phyloP scores from a whole-genome alignment of 1,140 invertebrate genomes.

The Thalassaphorura encarpata region DNA sequence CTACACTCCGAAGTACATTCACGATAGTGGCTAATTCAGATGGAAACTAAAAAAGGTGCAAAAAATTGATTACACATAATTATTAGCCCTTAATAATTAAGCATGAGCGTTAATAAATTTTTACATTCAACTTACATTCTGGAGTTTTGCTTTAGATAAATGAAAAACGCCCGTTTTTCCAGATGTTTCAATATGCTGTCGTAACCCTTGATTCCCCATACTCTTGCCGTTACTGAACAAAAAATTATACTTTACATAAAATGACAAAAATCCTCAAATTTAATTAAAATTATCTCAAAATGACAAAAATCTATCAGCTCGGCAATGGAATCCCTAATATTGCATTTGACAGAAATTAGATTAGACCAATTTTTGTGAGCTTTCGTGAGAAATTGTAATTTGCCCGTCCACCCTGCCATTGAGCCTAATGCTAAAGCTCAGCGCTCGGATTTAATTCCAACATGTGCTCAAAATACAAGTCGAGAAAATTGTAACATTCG shows the following conservation, averaged over 20 bases:
- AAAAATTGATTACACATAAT: not conserved
- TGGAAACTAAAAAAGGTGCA: slow-evolving; percentile 38
- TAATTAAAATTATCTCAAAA: no score
- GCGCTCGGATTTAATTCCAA: no score
- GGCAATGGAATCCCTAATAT: no score
- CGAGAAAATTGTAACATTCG: no score
- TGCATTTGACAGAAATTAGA: no score
- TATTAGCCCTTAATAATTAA: not conserved
- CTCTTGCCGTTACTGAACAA: not conserved
- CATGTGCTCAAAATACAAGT: no score
- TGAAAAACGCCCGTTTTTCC: slow-evolving; percentile 88
- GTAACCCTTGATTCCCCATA: slow-evolving; percentile 80
- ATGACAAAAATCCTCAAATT: no score
- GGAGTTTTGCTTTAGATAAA: slow-evolving; percentile 66
- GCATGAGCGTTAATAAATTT: not conserved
- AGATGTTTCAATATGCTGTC: slow-evolving; percentile 83
- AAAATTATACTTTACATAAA: not conserved
- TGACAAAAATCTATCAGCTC: no score
- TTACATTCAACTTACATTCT: slow-evolving; percentile 39
- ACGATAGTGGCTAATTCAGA: slow-evolving; percentile 39
- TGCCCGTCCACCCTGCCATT: no score
- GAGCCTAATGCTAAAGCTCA: no score
- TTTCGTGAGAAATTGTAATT: no score
- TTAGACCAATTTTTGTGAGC: no score
- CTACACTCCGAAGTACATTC: slow-evolving; percentile 70